phyloP scores from a whole-genome alignment of 2,888 invertebrate species.

The Smittia aterrima region DNA sequence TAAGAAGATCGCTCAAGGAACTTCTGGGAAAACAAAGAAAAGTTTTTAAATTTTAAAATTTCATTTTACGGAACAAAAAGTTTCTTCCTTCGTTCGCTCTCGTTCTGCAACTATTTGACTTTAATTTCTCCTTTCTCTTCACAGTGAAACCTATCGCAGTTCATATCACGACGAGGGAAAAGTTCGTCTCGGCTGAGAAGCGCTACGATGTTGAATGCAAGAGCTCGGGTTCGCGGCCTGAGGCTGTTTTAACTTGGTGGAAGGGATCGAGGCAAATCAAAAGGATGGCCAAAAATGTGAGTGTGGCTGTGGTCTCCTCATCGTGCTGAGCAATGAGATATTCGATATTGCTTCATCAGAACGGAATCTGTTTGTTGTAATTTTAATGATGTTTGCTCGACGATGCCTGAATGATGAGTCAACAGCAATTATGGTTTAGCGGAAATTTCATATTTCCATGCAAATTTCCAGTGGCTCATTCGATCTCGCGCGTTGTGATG shows the following conservation, averaged over 20 bases:
- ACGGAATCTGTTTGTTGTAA: background rate
- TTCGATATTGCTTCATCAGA: background rate
- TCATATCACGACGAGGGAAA: slow-evolving; percentile 78
- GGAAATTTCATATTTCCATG: background rate
- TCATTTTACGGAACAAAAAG: background rate
- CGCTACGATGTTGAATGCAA: slow-evolving; percentile 84
- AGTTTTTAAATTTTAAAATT: slow-evolving; percentile 5
- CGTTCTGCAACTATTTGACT: slow-evolving; percentile 2
- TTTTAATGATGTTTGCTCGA: slow-evolving; percentile 37
- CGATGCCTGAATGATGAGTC: background rate
- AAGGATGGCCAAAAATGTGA: slow-evolving; percentile 77
- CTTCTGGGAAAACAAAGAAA: slow-evolving; percentile 7
- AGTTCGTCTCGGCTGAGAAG: slow-evolving; percentile 79
- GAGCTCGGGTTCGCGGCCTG: slow-evolving; percentile 81
- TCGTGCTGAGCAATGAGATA: background rate
- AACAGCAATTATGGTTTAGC: slow-evolving; percentile 13
- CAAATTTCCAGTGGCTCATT: background rate
- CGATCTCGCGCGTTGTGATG: background rate
- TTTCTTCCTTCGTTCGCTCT: background rate
- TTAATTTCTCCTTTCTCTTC: background rate
- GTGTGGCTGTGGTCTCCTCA: slow-evolving; percentile 50
- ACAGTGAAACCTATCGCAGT: slow-evolving; percentile 82
- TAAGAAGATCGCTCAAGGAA: background rate
- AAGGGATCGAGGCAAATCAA: slow-evolving; percentile 78
- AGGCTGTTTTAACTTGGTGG: slow-evolving; percentile 87